Evolutionary conservation across 2,113 vertebrate genomes (phyloP), one percentile per base, ranked within the genome.

Genomic region (Marmota flaviventris): DNA sequence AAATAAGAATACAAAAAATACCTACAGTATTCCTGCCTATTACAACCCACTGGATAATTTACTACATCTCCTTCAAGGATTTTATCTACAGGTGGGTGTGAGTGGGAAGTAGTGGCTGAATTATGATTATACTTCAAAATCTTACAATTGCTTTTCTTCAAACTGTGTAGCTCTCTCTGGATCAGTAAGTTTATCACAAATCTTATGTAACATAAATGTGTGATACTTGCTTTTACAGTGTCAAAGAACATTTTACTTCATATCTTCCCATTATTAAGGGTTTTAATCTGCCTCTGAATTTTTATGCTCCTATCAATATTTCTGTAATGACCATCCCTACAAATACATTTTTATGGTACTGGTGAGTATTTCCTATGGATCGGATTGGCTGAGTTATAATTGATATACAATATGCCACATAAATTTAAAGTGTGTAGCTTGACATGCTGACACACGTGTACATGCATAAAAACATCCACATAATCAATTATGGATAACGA

Each of bases 271-370:
- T 76, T n/a, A 88, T 18, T 67, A 1, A 75, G 12, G 29, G 14
- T 67, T 77, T 61, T 56, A 83, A 95, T 70, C 48, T 61, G 70
- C 48, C 48, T 93, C 84, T 95, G 63, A 95, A 22, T 76, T 48
- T 79, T 61, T 69, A 70, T 84, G 48, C 53, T 95, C 29, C 53
- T 91, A 5, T 84, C 83, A 76, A 87, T 87, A 85, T 84, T 93
- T 89, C 69, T 77, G 39, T 75, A 70, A 61, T 84, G 58, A 77
- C 65, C 78, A 84, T 58, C 39, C 14, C 82, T 77, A 76, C 48
- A 69, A 88, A 67, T 61, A 77, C 22, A 65, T 73, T 65, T 85
- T 92, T 75, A 37, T 53, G 37, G 22, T 48, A 65, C 20, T 69
- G 56, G 4, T 75, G 13, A 56, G 67, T 83, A 58, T 83, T 78